Base-by-base conservation (phyloP, 2,888 invertebrate genomes). In the Tipula helvola region DNA sequence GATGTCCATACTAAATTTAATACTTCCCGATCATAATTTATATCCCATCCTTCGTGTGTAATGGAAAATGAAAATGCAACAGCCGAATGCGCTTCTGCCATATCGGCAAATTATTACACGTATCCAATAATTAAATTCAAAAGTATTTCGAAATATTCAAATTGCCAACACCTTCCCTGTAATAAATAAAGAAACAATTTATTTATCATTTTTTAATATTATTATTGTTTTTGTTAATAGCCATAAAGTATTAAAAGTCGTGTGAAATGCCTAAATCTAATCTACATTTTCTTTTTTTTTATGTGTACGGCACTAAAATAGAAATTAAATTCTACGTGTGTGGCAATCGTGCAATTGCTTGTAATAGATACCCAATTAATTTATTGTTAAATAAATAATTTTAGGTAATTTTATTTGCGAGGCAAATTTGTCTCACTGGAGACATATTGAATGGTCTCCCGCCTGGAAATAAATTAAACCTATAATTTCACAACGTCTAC, bases 81-180 rank as follows among this genome's bases (percentile, higher is more conserved):
- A 87, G 99, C 99, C 88, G 97, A 96, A 93, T 99, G 99, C 89
- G 99, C 99, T 96, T 99, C 99, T 90, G 99, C 99, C 99, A 99
- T 99, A 84, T 84, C 84, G 41, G 41, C 84, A 39, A 28, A 28
- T 28, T 71, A 71, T 71, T 7, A 1, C 8, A 0, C 7, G 2
- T 28, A 10, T 71, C 28, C 71, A 71, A 71, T 71, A 71, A 71
- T 18, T 5, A 57, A 28, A 28, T 71, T 10, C n/a, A 2, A 10
- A 71, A 71, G 2, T 28, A 71, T 28, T 4, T 28, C 18, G 1
- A 71, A 71, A 57, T 57, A 10, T 71, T n/a, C 8, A 5, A n/a
- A 71, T n/a, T 2, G n/a, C 28, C 28, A 28, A 10, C 28, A 71
- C 18, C 12, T 28, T 71, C 18, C 12, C 71, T 71, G 71, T 3